Evolutionary conservation across 2,797 vertebrate genomes (phyloP), one percentile per base, ranked within the genome.

Genomic region (Lepus oiostolus): DNA sequence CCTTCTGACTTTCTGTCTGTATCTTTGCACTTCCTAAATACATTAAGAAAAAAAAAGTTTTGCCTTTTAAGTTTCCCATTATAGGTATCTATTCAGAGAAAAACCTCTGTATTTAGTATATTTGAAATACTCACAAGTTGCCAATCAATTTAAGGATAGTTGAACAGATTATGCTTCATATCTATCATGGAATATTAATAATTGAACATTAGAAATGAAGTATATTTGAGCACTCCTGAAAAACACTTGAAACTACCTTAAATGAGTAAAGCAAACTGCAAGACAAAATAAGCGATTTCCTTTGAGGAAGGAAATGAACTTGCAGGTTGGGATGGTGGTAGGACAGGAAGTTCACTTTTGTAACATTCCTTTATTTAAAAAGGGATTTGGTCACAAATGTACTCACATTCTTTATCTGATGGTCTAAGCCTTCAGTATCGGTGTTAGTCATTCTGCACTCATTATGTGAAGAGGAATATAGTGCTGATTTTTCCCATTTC

Each of bases 111-210:
- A 63, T 28, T 26, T 65, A 85, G 14, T 21, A 58, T 58, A 22
- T 67, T 74, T 52, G 38, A 91, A 82, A 94, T 38, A 68, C 26
- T 50, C 86, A 86, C 52, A 86, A 75, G 22, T 62, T 74, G 6
- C 47, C 24, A 21, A 65, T 35, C 52, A 70, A 4, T 65, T 70
- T 76, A 82, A 77, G 47, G 52, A 58, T 82, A 87, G 17, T 74
- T 60, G 89, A 50, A 81, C 70, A 86, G 76, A 67, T 38, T 58
- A 79, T 67, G 24, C 35, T 65, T 79, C 28, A 50, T 76, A 24
- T 85, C 50, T 63, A 30, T 12, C n/a, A 80, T 68, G 16, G 17
- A 67, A 74, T 52, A 84, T 26, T 85, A 80, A 32, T 75, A 52
- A 74, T 68, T 11, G 54, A 7, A 79, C 54, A 42, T 42, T 72